These are phyloP conservation scores for Heliconius melpomene DNA, from an alignment of 1,140 invertebrate species.

Conservation along the genomic window DNA sequence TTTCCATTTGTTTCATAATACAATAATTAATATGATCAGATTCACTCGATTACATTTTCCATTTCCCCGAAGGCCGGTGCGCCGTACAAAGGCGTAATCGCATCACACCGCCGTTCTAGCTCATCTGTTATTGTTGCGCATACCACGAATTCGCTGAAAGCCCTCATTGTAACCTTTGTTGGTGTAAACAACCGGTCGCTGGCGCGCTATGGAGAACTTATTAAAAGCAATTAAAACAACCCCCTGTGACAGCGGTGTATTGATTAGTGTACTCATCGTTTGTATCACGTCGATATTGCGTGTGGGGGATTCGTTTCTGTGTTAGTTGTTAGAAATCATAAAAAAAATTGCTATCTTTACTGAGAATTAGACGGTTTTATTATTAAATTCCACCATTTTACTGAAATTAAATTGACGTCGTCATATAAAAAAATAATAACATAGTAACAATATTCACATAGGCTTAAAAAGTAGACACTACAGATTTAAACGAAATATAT, in stretches of 20 bases:
- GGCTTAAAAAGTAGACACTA: neutral
- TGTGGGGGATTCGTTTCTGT: neutral
- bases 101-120: conserved; percentile 39
- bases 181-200: conserved; percentile 42
- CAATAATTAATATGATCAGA: conserved; percentile 34
- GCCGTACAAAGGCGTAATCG: conserved; percentile 43
- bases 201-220: conserved; percentile 19
- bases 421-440: neutral
- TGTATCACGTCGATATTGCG: neutral
- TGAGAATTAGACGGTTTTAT: too few relatives aligned
- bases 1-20: conserved; percentile 21
- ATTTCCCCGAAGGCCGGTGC: conserved; percentile 30
- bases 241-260: conserved; percentile 1
- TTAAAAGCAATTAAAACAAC: conserved; percentile 34
- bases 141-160: conserved; percentile 54
- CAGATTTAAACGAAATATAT: conserved; percentile 22
- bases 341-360: neutral
- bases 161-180: conserved; percentile 52
- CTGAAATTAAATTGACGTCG: too few relatives aligned
- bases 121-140: conserved; percentile 57
- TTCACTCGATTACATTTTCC: conserved; percentile 33
- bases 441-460: neutral
- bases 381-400: too few relatives aligned
- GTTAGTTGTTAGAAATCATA: neutral
- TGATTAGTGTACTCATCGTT: conserved; percentile 17